phyloP scores from a whole-genome alignment of 2,113 vertebrate species.

The human (Homo sapiens) region GRCh38 chrX:35944001-35944500 shows the following conservation, averaged over 20 bases:
- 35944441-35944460: not conserved
- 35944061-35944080: not conserved
- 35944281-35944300: constrained; percentile 30
- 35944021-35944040: not conserved
- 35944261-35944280: not conserved
- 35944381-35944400: not conserved
- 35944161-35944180: constrained; percentile 15
- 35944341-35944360: not conserved
- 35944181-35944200: not conserved
- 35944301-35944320: not conserved
- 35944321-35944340: not conserved
- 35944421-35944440: constrained; percentile 26
- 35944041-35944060: not conserved
- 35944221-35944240: not conserved
- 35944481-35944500: not conserved
- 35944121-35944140: not conserved
- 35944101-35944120: not conserved
- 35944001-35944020: not conserved
- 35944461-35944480: not conserved
- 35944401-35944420: not conserved
- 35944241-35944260: not conserved
- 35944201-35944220: not conserved
- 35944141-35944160: not conserved
- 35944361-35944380: not conserved
- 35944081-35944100: not conserved